Evolutionary conservation across 2,888 invertebrate species (phyloP).

Genomic region (Toxonevra muliebris): DNA sequence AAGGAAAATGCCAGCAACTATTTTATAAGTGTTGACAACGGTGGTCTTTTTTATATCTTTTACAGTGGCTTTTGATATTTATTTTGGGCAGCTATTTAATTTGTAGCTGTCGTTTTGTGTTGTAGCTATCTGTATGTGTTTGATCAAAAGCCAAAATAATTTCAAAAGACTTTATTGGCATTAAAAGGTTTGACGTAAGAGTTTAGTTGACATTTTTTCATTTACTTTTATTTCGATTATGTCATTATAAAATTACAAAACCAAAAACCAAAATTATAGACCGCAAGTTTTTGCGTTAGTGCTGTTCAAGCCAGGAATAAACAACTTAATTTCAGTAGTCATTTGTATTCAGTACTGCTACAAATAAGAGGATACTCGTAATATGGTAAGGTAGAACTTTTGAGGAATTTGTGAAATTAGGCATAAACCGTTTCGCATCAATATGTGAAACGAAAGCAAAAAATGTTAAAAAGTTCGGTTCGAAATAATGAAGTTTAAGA

Average conservation of each 20-base stretch:
- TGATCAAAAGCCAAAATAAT: conserved; percentile 31
- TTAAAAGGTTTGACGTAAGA: background rate
- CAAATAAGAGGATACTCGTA: too few relatives aligned
- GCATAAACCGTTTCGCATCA: too few relatives aligned
- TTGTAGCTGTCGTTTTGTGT: background rate
- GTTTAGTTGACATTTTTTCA: background rate
- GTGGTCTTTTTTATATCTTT: background rate
- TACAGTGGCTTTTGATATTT: background rate
- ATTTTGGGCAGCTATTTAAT: background rate
- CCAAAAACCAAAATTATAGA: too few relatives aligned
- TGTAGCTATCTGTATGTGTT: background rate
- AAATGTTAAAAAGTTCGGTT: too few relatives aligned
- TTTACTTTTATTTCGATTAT: background rate
- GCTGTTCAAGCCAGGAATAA: too few relatives aligned
- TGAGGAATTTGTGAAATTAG: too few relatives aligned
- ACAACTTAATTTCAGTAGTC: too few relatives aligned
- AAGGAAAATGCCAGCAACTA: background rate
- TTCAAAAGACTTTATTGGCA: conserved; percentile 38
- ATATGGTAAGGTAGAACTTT: too few relatives aligned
- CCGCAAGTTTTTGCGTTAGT: too few relatives aligned
- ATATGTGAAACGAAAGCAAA: too few relatives aligned
- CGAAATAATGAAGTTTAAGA: too few relatives aligned
- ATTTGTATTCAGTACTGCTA: too few relatives aligned
- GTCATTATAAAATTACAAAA: background rate
- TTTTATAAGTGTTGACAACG: background rate